A percentile compares a stretch with the other conserved stretches of the same genome.
phyloP scores from a whole-genome alignment of 1,140 invertebrate genomes.

The Drosophila repleta region DNA sequence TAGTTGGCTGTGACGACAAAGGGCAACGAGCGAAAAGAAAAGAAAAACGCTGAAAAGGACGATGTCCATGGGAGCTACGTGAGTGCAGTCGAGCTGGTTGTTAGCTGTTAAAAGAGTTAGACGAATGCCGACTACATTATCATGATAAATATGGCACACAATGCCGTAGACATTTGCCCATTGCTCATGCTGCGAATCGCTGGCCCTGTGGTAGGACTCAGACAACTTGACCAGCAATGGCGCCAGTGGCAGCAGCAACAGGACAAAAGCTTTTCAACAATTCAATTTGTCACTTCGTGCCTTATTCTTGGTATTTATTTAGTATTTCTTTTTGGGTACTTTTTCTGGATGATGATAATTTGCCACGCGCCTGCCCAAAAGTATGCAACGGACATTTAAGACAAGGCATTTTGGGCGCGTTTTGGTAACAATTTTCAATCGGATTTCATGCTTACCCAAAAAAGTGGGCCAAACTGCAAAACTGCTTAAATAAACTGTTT shows the following conservation, averaged over 20 bases:
- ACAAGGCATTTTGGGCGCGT: constrained; percentile 28
- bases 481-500: constrained; percentile 35
- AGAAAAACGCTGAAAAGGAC: constrained; percentile 25
- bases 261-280: constrained; percentile 29
- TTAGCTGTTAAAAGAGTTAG: constrained; percentile 10
- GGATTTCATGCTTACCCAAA: constrained; percentile 32
- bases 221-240: constrained; percentile 48
- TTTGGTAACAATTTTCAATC: constrained; percentile 36
- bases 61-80: constrained; percentile 56
- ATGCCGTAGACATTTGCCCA: constrained; percentile 47
- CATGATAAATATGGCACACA: constrained; percentile 66
- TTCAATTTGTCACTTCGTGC: constrained; percentile 36
- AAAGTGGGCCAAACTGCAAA: constrained; percentile 17
- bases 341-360: constrained; percentile 10
- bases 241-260: constrained; percentile 1
- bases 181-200: constrained; percentile 34
- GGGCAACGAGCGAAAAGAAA: constrained; percentile 18
- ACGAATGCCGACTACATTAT: constrained; percentile 71
- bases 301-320: constrained; percentile 19
- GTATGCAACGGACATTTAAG: constrained; percentile 19
- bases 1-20: constrained; percentile 38
- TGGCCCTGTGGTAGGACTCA: constrained; percentile 36
- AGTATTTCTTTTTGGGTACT: constrained; percentile 10
- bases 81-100: constrained; percentile 48
- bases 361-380: constrained; percentile 8